phyloP scores from a whole-genome alignment of 2,113 vertebrate species.

The Bubalus kerabau region DNA sequence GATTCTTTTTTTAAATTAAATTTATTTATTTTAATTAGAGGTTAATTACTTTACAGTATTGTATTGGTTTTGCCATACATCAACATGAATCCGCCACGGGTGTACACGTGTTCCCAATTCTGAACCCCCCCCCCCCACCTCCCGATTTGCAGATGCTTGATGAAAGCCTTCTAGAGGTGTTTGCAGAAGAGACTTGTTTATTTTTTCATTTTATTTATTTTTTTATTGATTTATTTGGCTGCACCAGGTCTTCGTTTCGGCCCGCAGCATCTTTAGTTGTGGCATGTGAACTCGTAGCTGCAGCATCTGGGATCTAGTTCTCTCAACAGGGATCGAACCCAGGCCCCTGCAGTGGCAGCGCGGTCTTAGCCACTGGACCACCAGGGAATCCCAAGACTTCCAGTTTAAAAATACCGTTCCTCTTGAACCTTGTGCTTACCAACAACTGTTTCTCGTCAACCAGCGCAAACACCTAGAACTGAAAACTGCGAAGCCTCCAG shows the following conservation, averaged over 20 bases:
- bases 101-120: too few relatives aligned
- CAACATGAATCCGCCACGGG: too few relatives aligned
- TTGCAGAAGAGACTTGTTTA: neutral
- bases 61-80: too few relatives aligned
- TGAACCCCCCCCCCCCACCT: too few relatives aligned
- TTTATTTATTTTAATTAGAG: too few relatives aligned
- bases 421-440: neutral
- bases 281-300: accelerated
- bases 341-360: neutral
- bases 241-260: neutral
- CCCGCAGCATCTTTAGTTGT: neutral
- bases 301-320: neutral
- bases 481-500: neutral
- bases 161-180: neutral
- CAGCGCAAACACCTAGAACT: neutral
- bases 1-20: neutral
- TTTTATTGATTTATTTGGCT: neutral
- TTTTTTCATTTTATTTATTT: neutral
- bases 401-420: neutral
- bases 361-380: neutral
- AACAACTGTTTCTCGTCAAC: neutral
- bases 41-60: too few relatives aligned
- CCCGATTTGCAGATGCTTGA: neutral
- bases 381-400: neutral
- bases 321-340: neutral